Percentiles rank a stretch among this genome's conserved stretches.
phyloP scores from a whole-genome alignment of 2,797 vertebrate genomes.

The Hydrolagus colliei region DNA sequence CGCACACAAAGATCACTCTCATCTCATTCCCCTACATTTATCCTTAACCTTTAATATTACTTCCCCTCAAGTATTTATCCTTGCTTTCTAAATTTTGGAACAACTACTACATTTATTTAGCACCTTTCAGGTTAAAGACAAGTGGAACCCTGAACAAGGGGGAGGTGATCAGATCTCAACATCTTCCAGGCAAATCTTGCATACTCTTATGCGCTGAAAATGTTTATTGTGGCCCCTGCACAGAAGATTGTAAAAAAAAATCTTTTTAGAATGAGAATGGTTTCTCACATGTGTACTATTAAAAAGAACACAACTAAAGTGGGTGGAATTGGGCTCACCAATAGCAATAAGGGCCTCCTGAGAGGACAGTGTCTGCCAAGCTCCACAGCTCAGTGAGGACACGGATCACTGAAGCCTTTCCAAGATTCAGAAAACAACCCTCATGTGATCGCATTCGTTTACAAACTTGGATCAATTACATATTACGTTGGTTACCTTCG shows the following conservation, averaged over 20 bases:
- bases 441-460: not conserved
- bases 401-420: not conserved
- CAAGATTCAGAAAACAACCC: not conserved
- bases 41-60: too few species aligned
- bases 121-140: too few species aligned
- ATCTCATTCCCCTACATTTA: too few species aligned
- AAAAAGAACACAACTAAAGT: not conserved
- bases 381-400: not conserved
- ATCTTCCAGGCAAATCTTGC: too few species aligned
- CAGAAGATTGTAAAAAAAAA: not conserved
- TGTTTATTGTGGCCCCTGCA: not conserved
- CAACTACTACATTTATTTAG: too few species aligned
- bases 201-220: too few species aligned
- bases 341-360: not conserved
- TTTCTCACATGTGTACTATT: not conserved
- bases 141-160: too few species aligned
- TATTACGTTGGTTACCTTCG: not conserved
- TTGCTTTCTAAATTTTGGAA: too few species aligned
- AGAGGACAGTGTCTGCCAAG: not conserved
- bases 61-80: too few species aligned
- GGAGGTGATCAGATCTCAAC: too few species aligned
- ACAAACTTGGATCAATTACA: slow-evolving; percentile 4
- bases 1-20: too few species aligned
- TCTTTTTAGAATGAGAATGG: not conserved
- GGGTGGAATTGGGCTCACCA: not conserved